Conservation (phyloP, 2,888 invertebrate genomes). For the Stenotaenia linearis region DNA sequence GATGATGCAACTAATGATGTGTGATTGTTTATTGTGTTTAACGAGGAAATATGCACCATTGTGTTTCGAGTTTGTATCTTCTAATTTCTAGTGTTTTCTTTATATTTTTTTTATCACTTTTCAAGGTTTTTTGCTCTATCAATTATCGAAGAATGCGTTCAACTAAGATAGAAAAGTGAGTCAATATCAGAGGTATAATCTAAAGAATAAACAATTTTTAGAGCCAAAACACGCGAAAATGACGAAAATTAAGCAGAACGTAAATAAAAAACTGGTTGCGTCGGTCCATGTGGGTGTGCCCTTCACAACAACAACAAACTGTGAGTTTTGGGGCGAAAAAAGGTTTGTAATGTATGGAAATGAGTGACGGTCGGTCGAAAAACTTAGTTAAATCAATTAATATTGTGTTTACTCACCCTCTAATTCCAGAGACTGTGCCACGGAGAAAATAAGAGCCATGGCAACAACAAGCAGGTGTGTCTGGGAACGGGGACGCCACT, state of each 20-base stretch:
- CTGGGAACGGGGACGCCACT: slow-evolving; percentile 14
- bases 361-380: background rate
- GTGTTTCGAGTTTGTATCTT: background rate
- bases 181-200: too few relatives aligned
- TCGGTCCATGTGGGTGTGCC: background rate
- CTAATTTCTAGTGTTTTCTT: background rate
- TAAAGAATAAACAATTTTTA: too few relatives aligned
- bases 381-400: background rate
- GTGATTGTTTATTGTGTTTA: slow-evolving; percentile 3
- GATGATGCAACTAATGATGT: slow-evolving; percentile 18
- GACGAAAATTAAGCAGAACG: background rate
- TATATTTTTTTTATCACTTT: background rate
- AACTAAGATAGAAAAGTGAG: too few relatives aligned
- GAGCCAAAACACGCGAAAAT: too few relatives aligned
- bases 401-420: background rate
- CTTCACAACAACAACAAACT: background rate
- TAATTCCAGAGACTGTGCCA: background rate
- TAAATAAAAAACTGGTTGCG: background rate
- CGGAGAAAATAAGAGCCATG: background rate
- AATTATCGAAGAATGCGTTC: too few relatives aligned
- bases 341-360: background rate
- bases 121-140: background rate
- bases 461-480: background rate
- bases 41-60: slow-evolving; percentile 9
- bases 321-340: background rate